These are phyloP conservation scores for Hybognathus amarus DNA, from an alignment of 2,797 vertebrate species.

Conservation along the genomic window DNA sequence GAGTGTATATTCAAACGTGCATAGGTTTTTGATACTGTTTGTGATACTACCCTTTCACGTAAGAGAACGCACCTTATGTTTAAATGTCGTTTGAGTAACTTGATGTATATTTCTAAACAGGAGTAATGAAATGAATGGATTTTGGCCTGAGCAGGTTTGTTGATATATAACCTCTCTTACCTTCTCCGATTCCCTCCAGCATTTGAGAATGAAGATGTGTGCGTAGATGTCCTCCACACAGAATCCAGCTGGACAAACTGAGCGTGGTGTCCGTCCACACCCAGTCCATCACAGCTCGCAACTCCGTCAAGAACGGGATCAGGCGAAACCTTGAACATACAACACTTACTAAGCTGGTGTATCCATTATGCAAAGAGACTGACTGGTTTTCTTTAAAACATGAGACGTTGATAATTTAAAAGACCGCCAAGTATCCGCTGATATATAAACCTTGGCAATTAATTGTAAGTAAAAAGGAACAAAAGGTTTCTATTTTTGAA, in stretches of 20 bases:
- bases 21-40: no score
- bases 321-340: conserved; percentile 86
- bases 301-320: conserved; percentile 95
- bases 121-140: neutral
- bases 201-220: conserved; percentile 98
- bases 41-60: no score
- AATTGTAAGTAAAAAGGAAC: neutral
- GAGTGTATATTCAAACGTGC: no score
- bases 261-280: conserved; percentile 99
- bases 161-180: conserved; percentile 68
- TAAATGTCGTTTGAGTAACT: neutral
- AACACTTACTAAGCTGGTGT: neutral
- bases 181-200: conserved; percentile 99
- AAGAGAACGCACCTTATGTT: neutral
- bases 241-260: conserved; percentile 99
- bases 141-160: neutral
- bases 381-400: neutral
- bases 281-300: conserved; percentile 99
- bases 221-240: conserved; percentile 99
- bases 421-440: neutral
- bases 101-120: neutral
- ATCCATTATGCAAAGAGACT: neutral
- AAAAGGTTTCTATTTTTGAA: neutral
- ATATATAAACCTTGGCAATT: no score
- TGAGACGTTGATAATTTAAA: neutral